Conservation (phyloP, 2,888 invertebrate genomes). For the Spisula solida region DNA sequence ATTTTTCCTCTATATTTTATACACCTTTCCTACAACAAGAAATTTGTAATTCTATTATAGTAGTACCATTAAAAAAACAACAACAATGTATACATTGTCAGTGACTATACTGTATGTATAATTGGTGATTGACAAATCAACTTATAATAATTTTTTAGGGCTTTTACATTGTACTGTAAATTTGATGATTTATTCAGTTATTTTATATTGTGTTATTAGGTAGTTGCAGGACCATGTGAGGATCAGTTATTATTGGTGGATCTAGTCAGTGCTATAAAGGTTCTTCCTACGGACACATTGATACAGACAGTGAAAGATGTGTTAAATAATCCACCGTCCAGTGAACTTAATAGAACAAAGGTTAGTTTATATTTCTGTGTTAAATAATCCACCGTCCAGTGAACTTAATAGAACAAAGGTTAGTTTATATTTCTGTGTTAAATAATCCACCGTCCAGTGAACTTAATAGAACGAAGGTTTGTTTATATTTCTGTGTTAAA, state of each 20-base stretch:
- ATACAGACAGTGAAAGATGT: constrained; percentile 94
- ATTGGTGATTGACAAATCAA: no score
- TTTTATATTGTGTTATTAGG: constrained; percentile 87
- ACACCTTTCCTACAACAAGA: no score
- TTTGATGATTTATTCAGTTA: no score
- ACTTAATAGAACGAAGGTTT: constrained; percentile 83
- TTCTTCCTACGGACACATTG: constrained; percentile 94
- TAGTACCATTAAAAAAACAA: no score
- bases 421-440: constrained; percentile 89
- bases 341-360: constrained; percentile 83
- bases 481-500: constrained; percentile 90
- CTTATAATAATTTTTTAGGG: no score
- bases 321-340: constrained; percentile 91
- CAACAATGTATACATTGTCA: no score
- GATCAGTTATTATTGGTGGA: constrained; percentile 93
- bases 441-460: constrained; percentile 90
- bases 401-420: constrained; percentile 84
- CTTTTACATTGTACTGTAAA: no score
- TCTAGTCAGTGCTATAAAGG: constrained; percentile 93
- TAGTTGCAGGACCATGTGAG: constrained; percentile 89
- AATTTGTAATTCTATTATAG: no score
- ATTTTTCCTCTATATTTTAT: no score
- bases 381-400: constrained; percentile 91
- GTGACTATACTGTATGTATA: no score
- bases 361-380: constrained; percentile 88